Percentiles rank a stretch among this genome's conserved stretches.
These are phyloP conservation scores for Dendrocincla fuliginosa DNA, from an alignment of 2,797 vertebrate species.

Conservation along the genomic window DNA sequence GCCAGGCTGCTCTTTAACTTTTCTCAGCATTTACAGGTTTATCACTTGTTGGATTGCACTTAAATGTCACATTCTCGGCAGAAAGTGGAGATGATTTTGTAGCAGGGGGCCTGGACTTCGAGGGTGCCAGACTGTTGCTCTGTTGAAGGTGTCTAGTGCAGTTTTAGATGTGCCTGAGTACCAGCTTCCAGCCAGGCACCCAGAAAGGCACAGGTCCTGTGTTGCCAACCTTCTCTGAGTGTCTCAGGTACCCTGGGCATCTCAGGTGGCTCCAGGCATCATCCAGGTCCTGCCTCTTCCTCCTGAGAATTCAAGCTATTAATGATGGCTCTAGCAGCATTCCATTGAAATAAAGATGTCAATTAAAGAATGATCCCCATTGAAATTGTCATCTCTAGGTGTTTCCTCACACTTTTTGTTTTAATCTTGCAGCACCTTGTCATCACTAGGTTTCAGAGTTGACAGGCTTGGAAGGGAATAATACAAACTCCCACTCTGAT, in stretches of 20 bases:
- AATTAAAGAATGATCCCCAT: background rate
- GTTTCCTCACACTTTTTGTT: background rate
- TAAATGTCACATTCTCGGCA: background rate
- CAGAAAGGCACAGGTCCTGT: background rate
- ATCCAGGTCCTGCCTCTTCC: background rate
- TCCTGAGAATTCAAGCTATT: background rate
- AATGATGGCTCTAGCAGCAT: background rate
- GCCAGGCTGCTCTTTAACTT: slow-evolving; percentile 16
- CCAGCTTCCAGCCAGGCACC: background rate
- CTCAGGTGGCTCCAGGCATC: background rate
- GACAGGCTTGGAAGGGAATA: background rate
- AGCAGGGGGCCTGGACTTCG: background rate
- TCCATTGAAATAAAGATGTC: background rate
- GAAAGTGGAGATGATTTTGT: background rate
- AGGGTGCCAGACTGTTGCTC: background rate
- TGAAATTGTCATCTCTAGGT: background rate
- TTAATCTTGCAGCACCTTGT: background rate
- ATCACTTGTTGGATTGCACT: background rate
- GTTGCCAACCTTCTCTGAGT: rapidly evolving
- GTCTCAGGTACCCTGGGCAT: background rate
- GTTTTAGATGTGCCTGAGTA: background rate
- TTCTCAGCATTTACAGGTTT: background rate
- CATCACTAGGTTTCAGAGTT: background rate
- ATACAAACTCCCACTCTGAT: background rate
- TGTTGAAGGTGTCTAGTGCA: background rate